Conservation (phyloP, 2,113 vertebrate genomes). For the Amazona guildingii region DNA sequence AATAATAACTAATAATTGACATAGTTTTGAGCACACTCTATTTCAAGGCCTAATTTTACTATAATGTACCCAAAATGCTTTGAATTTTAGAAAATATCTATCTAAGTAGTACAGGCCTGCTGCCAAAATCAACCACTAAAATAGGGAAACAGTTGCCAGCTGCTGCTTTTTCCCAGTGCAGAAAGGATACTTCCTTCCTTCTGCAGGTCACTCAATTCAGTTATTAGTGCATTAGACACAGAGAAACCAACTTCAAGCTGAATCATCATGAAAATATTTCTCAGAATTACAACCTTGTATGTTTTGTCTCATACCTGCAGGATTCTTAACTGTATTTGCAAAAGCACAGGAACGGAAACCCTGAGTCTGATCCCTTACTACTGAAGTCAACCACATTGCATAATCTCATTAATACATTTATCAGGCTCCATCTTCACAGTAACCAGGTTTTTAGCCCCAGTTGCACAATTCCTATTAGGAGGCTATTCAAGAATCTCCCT, state of each 20-base stretch:
- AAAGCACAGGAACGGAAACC: constrained; percentile 8
- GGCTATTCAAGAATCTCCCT: neutral
- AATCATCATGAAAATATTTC: neutral
- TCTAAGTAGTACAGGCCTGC: neutral
- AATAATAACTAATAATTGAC: constrained; percentile 9
- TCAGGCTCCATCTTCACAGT: constrained; percentile 21
- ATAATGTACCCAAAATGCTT: neutral
- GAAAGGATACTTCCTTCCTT: neutral
- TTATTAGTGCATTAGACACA: neutral
- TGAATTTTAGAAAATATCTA: neutral
- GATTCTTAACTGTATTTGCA: neutral
- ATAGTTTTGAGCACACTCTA: neutral
- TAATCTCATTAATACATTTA: constrained; percentile 49
- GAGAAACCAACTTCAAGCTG: neutral
- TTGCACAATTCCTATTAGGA: constrained; percentile 8
- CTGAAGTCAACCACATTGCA: neutral
- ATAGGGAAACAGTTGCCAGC: neutral
- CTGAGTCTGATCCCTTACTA: constrained; percentile 5
- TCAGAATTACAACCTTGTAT: neutral
- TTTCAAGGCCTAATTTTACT: neutral
- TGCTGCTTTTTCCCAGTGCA: neutral
- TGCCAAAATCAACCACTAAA: neutral
- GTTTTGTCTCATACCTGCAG: neutral
- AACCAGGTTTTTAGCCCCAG: constrained; percentile 30
- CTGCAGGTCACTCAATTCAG: neutral